Evolutionary conservation across 2,888 invertebrate genomes (phyloP).

Genomic region (Cataglyphis albicans): DNA sequence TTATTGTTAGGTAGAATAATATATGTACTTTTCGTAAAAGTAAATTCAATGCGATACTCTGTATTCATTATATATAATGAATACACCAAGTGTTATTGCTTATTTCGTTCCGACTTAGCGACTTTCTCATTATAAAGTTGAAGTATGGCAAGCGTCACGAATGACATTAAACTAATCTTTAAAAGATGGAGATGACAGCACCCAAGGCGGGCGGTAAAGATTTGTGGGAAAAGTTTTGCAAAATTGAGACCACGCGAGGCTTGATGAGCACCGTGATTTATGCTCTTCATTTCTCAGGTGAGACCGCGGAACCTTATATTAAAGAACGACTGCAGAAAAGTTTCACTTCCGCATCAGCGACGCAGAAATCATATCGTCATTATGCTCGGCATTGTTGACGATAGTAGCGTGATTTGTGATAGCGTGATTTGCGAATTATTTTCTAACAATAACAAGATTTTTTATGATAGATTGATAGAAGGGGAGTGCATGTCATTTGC

Average conservation of each 20-base stretch:
- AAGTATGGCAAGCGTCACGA: constrained; percentile 52
- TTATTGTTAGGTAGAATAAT: background rate
- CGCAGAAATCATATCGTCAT: constrained; percentile 47
- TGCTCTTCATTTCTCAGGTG: constrained; percentile 68
- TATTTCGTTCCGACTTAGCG: constrained; percentile 36
- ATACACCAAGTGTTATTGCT: constrained; percentile 42
- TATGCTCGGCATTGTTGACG: constrained; percentile 36
- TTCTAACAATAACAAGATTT: constrained; percentile 2
- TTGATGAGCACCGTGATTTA: constrained; percentile 72
- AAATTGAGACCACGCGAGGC: constrained; percentile 66
- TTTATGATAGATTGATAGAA: background rate
- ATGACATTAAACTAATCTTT: constrained; percentile 62
- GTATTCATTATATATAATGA: constrained; percentile 1
- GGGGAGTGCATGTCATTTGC: background rate
- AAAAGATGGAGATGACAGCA: constrained; percentile 59
- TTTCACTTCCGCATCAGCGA: constrained; percentile 50
- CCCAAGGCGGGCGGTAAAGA: constrained; percentile 53
- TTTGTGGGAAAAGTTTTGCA: constrained; percentile 70
- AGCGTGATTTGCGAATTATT: background rate
- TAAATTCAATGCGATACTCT: background rate
- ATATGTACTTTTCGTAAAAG: background rate
- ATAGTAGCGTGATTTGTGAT: constrained; percentile 3
- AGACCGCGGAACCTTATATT: constrained; percentile 59
- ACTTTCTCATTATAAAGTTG: constrained; percentile 65
- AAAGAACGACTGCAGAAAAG: constrained; percentile 66